Evolutionary conservation across 2,113 vertebrate genomes (phyloP).

Genomic region (Urocitellus parryii): DNA sequence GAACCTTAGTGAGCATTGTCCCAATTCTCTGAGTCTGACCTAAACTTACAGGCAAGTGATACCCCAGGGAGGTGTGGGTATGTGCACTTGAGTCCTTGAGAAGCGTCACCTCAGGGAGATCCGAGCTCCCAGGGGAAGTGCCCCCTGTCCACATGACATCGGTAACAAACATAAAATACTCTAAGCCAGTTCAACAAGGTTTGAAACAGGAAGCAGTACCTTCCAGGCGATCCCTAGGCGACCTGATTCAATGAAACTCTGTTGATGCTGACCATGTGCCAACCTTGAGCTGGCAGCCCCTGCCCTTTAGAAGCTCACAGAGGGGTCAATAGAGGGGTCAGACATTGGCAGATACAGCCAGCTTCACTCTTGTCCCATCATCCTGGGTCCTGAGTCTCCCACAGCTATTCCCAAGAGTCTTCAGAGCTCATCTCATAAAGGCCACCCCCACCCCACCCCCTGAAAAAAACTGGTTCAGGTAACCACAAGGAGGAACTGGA

Average conservation of each 20-base stretch:
- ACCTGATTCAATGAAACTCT: background rate
- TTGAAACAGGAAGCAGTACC: background rate
- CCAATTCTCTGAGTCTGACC: background rate
- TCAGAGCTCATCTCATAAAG: background rate
- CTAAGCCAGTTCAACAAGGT: background rate
- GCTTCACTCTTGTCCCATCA: background rate
- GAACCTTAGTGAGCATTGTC: background rate
- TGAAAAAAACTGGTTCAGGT: background rate
- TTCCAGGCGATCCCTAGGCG: background rate
- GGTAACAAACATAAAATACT: background rate
- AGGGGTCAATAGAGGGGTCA: background rate
- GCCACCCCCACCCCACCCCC: rapidly evolving
- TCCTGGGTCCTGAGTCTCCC: background rate
- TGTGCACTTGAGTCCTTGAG: background rate
- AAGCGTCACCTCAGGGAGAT: background rate
- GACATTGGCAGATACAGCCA: background rate
- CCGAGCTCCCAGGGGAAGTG: background rate
- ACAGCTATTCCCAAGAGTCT: background rate
- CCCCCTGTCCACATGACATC: background rate
- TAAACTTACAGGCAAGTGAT: background rate
- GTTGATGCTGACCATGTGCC: background rate
- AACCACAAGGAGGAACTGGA: background rate
- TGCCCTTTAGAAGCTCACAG: background rate
- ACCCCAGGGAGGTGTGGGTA: background rate
- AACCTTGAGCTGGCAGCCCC: background rate